Base-by-base conservation (phyloP, 2,888 invertebrate genomes). In the Muschampia plurimacula region DNA sequence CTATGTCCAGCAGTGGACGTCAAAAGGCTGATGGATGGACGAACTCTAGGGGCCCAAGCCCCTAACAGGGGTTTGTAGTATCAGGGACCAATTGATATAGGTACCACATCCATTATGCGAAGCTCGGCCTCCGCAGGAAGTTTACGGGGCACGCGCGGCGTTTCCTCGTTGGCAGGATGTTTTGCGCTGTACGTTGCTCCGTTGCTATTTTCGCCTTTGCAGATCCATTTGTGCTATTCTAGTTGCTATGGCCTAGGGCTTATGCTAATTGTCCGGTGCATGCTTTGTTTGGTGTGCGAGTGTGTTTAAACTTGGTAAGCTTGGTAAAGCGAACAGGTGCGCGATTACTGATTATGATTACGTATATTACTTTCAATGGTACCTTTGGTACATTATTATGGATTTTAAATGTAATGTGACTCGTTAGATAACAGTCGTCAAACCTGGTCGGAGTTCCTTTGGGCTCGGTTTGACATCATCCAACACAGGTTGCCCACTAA, bases 121-220 rank as follows among this genome's bases (percentile, higher is more conserved):
- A 60, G 32, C n/a, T 69, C 28, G 7, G 7, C 8, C 7, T 6
- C 74, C 78, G 79, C 86, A 86, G 91, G 91, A 91, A 90, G 90
- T 89, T 89, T 88, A 87, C 83, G 77, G 83, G 86, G 55, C 88
- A 87, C 89, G 89, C 86, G 83, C 74, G 85, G 55, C 22, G 55
- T 22, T 55, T 55, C 55, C 55, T 55, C 55, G 84, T 86, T 84
- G 80, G 84, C 84, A 83, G 82, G 90, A 91, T 91, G 90, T 91
- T 90, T 90, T 82, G 76, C 77, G 80, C 78, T 15, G 62, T 39
- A n/a, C 60, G 36, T 12, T 32, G 59, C 52, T 65, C 6, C 57
- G 57, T 44, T 64, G 70, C 70, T 71, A 71, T 71, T 71, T 71
- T 71, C 46, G 65, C 15, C 8, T 22, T 46, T 65, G 59, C 57